These are phyloP conservation scores for Prionace glauca DNA, from an alignment of 2,797 vertebrate genomes.

Conservation along the genomic window DNA sequence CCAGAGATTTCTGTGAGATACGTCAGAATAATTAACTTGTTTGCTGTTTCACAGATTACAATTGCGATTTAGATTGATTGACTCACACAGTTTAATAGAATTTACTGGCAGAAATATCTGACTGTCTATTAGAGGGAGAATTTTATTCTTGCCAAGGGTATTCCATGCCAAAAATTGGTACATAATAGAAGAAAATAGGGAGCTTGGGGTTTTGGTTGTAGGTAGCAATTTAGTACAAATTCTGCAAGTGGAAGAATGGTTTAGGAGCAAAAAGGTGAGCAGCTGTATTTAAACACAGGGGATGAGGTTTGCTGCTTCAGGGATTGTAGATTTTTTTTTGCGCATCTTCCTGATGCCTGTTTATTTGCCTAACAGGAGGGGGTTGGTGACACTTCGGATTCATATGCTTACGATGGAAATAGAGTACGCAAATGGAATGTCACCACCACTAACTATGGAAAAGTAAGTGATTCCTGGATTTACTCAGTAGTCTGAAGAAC, in stretches of 20 bases:
- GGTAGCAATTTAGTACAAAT: background rate
- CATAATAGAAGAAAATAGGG: background rate
- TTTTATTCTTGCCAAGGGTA: background rate
- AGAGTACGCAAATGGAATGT: conserved; percentile 97
- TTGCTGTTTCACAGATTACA: background rate
- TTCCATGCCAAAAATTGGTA: background rate
- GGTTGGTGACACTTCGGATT: conserved; percentile 89
- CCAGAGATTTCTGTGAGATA: background rate
- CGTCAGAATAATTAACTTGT: background rate
- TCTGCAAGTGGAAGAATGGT: background rate
- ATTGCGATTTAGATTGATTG: background rate
- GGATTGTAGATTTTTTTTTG: background rate
- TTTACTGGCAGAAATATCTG: no score
- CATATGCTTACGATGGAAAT: conserved; percentile 93
- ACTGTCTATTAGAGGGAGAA: background rate
- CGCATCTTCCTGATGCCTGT: background rate
- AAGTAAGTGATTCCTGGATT: conserved; percentile 62
- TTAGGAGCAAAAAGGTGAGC: background rate
- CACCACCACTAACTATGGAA: conserved; percentile 94
- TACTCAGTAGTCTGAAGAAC: background rate
- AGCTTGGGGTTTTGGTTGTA: background rate
- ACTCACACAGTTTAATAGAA: no score
- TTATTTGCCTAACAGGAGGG: conserved; percentile 69
- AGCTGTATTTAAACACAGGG: background rate
- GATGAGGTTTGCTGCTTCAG: background rate